Evolutionary conservation across 2,888 invertebrate species (phyloP).

Genomic region (Nasonia oneida): DNA sequence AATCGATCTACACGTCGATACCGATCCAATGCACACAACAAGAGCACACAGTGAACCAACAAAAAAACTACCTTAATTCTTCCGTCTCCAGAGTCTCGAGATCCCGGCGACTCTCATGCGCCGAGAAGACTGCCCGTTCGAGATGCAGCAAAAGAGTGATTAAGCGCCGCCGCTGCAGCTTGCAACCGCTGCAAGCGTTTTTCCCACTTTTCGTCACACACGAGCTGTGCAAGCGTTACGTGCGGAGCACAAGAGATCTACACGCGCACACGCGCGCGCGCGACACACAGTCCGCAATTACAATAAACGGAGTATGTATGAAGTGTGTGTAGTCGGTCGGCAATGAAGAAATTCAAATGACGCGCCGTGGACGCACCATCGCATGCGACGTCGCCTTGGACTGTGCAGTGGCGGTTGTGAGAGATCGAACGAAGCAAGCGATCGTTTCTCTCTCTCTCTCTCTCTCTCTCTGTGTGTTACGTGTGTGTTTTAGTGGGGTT

Average conservation of each 20-base stretch:
- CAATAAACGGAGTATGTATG: neutral
- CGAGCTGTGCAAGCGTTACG: neutral
- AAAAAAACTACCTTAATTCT: too few species aligned
- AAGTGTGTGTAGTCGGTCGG: neutral
- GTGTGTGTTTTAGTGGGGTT: too few species aligned
- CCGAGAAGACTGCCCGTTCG: neutral
- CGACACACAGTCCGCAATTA: neutral
- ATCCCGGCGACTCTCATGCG: neutral
- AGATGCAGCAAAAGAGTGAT: neutral
- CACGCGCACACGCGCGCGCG: too few species aligned
- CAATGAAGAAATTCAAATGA: conserved; percentile 18
- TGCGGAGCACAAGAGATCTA: neutral
- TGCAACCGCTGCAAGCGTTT: neutral
- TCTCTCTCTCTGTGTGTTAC: too few species aligned
- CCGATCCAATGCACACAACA: neutral
- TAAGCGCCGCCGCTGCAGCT: neutral
- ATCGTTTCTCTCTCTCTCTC: too few species aligned
- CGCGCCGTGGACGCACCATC: neutral
- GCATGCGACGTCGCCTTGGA: neutral
- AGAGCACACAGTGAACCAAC: neutral
- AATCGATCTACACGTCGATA: too few species aligned
- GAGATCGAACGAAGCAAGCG: neutral
- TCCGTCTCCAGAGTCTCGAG: neutral
- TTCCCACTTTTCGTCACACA: neutral
- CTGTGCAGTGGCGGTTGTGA: neutral